Percentiles rank a stretch among this genome's conserved stretches.
These are phyloP conservation scores for Pollenia labialis DNA, from an alignment of 2,888 invertebrate genomes.

Conservation along the genomic window DNA sequence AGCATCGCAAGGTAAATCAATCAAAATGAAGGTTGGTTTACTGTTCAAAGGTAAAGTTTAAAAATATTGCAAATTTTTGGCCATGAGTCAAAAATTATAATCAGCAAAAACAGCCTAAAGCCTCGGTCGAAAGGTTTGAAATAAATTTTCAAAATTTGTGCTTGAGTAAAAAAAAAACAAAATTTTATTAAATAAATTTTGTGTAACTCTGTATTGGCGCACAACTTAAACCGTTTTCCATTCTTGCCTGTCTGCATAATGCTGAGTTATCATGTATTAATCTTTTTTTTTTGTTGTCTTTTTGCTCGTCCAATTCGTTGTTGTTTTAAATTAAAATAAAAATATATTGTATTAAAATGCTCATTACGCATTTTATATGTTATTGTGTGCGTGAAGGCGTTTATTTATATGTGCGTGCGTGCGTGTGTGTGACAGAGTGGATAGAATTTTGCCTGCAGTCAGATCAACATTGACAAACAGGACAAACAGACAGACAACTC, in stretches of 20 bases:
- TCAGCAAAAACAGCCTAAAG: not conserved
- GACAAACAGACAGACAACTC: slow-evolving; percentile 21
- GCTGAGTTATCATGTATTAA: slow-evolving; percentile 39
- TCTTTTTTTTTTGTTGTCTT: not conserved
- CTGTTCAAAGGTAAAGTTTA: not conserved
- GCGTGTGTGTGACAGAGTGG: not conserved
- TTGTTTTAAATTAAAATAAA: slow-evolving; percentile 68
- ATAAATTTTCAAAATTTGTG: too few relatives aligned
- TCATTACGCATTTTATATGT: slow-evolving; percentile 63
- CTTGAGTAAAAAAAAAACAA: not conserved
- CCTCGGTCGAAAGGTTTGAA: too few relatives aligned
- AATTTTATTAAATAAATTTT: slow-evolving; percentile 8
- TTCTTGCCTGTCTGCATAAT: slow-evolving; percentile 32
- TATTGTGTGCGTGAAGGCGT: slow-evolving; percentile 12
- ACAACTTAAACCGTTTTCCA: not conserved
- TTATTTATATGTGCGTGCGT: not conserved
- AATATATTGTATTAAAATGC: slow-evolving; percentile 68
- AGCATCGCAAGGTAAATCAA: slow-evolving; percentile 11
- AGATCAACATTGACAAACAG: slow-evolving; percentile 69
- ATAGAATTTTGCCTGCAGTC: slow-evolving; percentile 61
- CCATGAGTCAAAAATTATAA: not conserved
- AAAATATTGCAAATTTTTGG: not conserved
- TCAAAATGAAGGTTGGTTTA: not conserved
- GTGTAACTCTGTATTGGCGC: not conserved
- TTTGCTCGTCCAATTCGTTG: slow-evolving; percentile 30